A percentile compares a stretch with the other conserved stretches of the same genome.
These are phyloP conservation scores for Notothenia rossii DNA, from an alignment of 2,113 vertebrate species.

Conservation along the genomic window DNA sequence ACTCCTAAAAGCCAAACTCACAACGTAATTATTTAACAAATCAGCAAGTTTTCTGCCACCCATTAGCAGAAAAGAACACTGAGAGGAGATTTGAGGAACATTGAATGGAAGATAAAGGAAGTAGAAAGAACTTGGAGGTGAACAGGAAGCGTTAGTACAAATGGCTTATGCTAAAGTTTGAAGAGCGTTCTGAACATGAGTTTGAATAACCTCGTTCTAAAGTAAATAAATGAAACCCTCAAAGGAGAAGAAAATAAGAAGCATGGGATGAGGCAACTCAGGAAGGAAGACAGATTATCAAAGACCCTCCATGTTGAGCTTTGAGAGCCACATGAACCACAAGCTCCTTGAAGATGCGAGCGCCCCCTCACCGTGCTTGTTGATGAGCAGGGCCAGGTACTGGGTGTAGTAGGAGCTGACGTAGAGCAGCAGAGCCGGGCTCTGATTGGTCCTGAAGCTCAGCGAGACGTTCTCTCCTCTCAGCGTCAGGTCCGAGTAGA, in stretches of 20 bases:
- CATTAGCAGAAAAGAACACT: not conserved
- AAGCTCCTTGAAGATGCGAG: slow-evolving; percentile 19
- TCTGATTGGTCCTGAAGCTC: slow-evolving; percentile 88
- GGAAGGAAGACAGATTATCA: not conserved
- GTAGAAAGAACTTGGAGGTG: too few relatives aligned
- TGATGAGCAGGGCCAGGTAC: slow-evolving; percentile 88
- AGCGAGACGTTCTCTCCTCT: slow-evolving; percentile 86
- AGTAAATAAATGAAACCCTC: not conserved
- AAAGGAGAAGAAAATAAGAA: not conserved
- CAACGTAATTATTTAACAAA: slow-evolving; percentile 31
- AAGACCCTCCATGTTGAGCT: not conserved
- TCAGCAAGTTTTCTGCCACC: slow-evolving; percentile 4
- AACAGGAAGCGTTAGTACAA: too few relatives aligned
- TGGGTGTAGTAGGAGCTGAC: slow-evolving; percentile 89
- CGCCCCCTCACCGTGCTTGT: slow-evolving; percentile 88
- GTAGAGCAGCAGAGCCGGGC: slow-evolving; percentile 89
- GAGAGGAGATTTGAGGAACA: not conserved
- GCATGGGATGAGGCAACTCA: not conserved
- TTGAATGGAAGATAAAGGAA: too few relatives aligned
- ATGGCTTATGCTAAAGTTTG: too few relatives aligned
- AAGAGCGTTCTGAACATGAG: too few relatives aligned
- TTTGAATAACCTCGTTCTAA: not conserved
- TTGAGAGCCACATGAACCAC: not conserved
- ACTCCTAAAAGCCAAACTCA: slow-evolving; percentile 21
- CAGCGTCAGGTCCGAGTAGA: slow-evolving; percentile 88